phyloP scores from a whole-genome alignment of 2,113 vertebrate genomes.

The Phaethornis superciliosus region DNA sequence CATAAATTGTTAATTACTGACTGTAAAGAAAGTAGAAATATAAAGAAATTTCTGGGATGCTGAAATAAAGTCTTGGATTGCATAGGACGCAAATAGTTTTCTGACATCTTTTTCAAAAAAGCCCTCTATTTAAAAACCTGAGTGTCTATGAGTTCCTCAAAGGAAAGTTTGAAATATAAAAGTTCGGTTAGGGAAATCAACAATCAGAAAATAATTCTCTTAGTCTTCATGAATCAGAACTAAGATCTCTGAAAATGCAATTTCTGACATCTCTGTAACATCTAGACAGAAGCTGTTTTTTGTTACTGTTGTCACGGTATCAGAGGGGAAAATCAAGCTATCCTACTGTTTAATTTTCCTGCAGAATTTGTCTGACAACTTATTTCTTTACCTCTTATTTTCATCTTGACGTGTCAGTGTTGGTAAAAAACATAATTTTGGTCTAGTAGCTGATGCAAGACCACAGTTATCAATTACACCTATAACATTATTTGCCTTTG shows the following conservation, averaged over 20 bases:
- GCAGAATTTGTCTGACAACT: neutral
- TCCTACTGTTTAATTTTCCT: neutral
- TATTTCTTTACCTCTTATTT: conserved; percentile 37
- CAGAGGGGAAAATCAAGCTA: neutral
- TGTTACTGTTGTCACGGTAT: neutral
- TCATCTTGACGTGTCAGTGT: neutral
- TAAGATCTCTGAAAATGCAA: neutral
- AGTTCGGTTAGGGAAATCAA: neutral
- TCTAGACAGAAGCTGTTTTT: neutral
- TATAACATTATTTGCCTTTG: conserved; percentile 8
- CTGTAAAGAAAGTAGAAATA: neutral
- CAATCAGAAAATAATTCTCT: neutral
- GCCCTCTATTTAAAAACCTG: neutral
- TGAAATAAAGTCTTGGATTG: neutral
- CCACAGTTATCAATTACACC: neutral
- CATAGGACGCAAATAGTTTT: neutral
- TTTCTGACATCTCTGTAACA: neutral
- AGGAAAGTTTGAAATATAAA: neutral
- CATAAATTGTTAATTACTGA: neutral
- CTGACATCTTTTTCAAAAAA: neutral
- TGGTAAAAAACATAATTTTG: conserved; percentile 1
- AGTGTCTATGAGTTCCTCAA: neutral
- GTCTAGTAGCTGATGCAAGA: neutral
- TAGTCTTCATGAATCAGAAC: neutral
- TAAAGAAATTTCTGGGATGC: neutral